Conservation (phyloP, 2,113 vertebrate genomes). For the Mirounga angustirostris region DNA sequence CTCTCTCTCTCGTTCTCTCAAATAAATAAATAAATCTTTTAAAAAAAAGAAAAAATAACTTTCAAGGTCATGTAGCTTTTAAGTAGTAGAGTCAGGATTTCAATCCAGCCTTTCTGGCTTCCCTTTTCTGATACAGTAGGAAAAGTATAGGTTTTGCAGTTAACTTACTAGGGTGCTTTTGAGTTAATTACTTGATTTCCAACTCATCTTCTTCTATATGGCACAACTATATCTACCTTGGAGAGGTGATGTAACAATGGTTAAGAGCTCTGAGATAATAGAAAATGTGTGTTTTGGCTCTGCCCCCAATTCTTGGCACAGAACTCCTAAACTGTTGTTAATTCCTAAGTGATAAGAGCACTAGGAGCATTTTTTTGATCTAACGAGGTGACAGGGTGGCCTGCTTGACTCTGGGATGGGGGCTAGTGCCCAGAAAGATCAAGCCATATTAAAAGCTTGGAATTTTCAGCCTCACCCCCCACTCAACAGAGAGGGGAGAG, state of each 20-base stretch:
- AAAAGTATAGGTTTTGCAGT: constrained; percentile 16
- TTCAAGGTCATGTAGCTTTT: background rate
- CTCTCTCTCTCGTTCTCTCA: no score
- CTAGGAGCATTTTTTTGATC: background rate
- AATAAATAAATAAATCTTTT: no score
- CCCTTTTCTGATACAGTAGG: background rate
- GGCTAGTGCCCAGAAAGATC: background rate
- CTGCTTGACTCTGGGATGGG: background rate
- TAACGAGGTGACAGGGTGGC: background rate
- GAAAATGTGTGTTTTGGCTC: background rate
- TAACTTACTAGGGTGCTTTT: background rate
- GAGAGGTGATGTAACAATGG: background rate
- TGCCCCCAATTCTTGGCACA: background rate
- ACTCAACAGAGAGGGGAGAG: background rate
- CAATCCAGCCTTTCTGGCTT: background rate
- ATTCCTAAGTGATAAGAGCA: background rate
- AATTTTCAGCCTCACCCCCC: background rate
- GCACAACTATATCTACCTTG: background rate
- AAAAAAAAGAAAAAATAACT: background rate
- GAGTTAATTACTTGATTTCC: background rate
- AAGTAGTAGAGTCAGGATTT: background rate
- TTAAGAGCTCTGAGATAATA: constrained; percentile 10
- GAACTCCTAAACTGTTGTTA: background rate
- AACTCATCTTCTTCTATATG: background rate
- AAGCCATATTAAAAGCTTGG: background rate